Evolutionary conservation across 2,888 invertebrate genomes (phyloP).

Genomic region (Lepidocyrtinus sp.): DNA sequence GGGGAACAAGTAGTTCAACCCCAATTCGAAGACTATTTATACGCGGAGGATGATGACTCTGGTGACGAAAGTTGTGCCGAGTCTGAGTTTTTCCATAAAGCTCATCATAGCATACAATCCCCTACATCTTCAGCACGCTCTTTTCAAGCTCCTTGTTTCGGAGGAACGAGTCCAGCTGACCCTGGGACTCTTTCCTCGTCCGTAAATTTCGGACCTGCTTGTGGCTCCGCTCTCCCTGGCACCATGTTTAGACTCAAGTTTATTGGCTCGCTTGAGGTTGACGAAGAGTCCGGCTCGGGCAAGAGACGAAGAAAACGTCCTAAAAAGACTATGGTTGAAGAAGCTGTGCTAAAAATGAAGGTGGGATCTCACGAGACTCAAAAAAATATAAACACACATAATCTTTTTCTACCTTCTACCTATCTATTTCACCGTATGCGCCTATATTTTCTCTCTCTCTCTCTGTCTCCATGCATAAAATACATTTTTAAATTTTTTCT

Average conservation of each 20-base stretch:
- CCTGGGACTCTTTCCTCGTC: conserved; percentile 50
- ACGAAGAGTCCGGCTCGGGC: conserved; percentile 80
- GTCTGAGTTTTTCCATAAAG: conserved; percentile 63
- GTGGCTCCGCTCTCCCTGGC: conserved; percentile 76
- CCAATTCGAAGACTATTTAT: conserved; percentile 62
- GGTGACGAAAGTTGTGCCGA: conserved; percentile 63
- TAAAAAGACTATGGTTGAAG: conserved; percentile 92
- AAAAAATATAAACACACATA: conserved; percentile 24
- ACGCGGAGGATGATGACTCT: conserved; percentile 68
- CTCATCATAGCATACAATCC: conserved; percentile 50
- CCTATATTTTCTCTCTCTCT: not conserved
- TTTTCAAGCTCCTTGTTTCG: conserved; percentile 57
- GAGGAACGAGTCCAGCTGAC: conserved; percentile 57
- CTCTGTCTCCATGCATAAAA: conserved; percentile 26
- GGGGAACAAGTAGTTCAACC: conserved; percentile 47
- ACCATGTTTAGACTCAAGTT: conserved; percentile 87
- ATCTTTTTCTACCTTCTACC: conserved; percentile 25
- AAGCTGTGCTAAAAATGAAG: conserved; percentile 89
- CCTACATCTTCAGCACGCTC: conserved; percentile 50
- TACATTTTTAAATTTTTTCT: conserved; percentile 30
- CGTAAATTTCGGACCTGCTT: conserved; percentile 63
- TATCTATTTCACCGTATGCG: conserved; percentile 20
- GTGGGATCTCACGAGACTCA: conserved; percentile 73
- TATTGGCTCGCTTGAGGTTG: conserved; percentile 89
- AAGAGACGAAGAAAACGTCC: conserved; percentile 82